Conservation (phyloP, 2,113 vertebrate species). For the Apaloderma vittatum region DNA sequence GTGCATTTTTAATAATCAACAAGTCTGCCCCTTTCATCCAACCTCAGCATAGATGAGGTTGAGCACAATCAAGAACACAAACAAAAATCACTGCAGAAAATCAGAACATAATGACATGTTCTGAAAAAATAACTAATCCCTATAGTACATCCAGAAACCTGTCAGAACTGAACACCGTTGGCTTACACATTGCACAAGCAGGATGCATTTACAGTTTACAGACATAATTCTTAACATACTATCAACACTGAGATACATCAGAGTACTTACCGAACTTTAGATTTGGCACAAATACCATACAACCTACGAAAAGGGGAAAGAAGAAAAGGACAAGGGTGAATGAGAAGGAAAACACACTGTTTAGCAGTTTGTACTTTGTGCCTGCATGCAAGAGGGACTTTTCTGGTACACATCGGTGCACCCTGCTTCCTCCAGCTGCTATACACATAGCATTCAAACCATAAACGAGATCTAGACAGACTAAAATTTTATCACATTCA, state of each 20-base stretch:
- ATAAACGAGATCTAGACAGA: background rate
- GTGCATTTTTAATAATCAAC: background rate
- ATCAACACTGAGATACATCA: background rate
- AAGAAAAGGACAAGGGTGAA: background rate
- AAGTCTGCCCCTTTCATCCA: background rate
- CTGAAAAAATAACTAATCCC: background rate
- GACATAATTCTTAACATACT: background rate
- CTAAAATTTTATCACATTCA: background rate
- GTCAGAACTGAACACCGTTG: background rate
- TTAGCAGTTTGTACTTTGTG: background rate
- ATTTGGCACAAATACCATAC: background rate
- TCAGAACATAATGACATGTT: background rate
- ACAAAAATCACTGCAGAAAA: background rate
- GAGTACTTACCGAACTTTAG: background rate
- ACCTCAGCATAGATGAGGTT: background rate
- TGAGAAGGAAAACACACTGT: background rate
- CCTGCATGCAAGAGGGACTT: background rate
- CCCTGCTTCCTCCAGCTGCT: background rate
- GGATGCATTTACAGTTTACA: background rate
- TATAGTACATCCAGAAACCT: conserved; percentile 16
- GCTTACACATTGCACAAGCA: background rate
- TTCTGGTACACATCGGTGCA: background rate
- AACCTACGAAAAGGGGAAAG: background rate
- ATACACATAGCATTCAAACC: background rate
- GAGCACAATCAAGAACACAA: background rate